These are phyloP conservation scores for Acleris emargana DNA, from an alignment of 2,888 invertebrate genomes.

Conservation along the genomic window DNA sequence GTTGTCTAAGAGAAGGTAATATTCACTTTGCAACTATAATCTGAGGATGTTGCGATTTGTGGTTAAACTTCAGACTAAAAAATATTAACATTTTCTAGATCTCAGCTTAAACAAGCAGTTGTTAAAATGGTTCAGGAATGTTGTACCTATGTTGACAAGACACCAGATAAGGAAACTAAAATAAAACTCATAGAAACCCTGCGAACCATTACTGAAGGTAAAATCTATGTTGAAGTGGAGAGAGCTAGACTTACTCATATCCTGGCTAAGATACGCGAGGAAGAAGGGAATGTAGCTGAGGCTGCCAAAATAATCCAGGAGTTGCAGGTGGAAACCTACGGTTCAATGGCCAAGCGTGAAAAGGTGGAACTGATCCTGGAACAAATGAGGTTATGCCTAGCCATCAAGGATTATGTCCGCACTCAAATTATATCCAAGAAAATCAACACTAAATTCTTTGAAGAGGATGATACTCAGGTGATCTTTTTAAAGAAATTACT, in stretches of 20 bases:
- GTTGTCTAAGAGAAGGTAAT: constrained; percentile 92
- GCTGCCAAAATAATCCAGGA: constrained; percentile 98
- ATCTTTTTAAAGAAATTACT: constrained; percentile 11
- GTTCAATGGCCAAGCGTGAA: constrained; percentile 99
- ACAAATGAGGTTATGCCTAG: constrained; percentile 98
- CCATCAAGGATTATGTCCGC: constrained; percentile 97
- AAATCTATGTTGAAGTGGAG: constrained; percentile 99
- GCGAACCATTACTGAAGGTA: constrained; percentile 97
- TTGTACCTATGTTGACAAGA: constrained; percentile 95
- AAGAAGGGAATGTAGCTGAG: constrained; percentile 92
- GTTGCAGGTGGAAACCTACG: constrained; percentile 97
- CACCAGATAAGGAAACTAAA: constrained; percentile 94
- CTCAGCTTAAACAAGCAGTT: constrained; percentile 98
- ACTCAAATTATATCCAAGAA: constrained; percentile 99
- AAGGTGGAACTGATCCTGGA: constrained; percentile 98
- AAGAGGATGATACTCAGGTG: constrained; percentile 89
- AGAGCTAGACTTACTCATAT: constrained; percentile 97
- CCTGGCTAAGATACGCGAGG: constrained; percentile 92
- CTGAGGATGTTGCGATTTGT: neutral
- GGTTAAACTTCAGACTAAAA: neutral
- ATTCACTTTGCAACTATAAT: neutral
- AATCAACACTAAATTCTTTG: constrained; percentile 98
- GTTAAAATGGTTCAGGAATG: constrained; percentile 99
- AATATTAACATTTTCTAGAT: constrained; percentile 65
- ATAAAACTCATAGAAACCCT: constrained; percentile 98